Base-by-base conservation (phyloP, 2,113 vertebrate genomes). In the Onychorhynchus coronatus region DNA sequence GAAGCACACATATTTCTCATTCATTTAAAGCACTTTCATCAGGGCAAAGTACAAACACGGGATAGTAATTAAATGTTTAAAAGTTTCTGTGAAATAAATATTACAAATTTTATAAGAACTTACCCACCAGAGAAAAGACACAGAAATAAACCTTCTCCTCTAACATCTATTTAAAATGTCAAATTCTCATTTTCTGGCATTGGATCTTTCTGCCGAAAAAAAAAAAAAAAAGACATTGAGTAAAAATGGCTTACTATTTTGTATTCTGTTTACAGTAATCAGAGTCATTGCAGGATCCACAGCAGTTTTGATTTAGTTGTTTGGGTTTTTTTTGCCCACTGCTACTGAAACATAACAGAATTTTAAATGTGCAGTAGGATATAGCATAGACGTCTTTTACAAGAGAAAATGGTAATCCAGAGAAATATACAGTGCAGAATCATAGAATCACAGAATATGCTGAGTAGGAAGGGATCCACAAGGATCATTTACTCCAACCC, bases 161-260 rank as follows among this genome's bases (percentile, higher is more conserved):
- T 78, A 55, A 50, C 5, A 13, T 20, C 8, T 53, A 20, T 41
- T 31, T 62, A 21, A 77, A 62, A 3, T 47, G 41, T 3, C 22
- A 58, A 12, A 59, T 44, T 83, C 33, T 52, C 13, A 0, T 58
- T 73, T 91, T 58, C 33, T 55, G 37, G 77, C 9, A 20, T 22
- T 62, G 3, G 1, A 37, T 61, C 17, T 41, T 84, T 61, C 23
- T 16, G 2, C 5, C 10, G 14, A 6, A 1, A 3, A 37, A 74
- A 66, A 41, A 55, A 39, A 39, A 20, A 47, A 44, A 28, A 41
- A 55, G 18, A 63, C 22, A 19, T 21, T 35, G 35, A 56, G 11
- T 4, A 3, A 22, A 85, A 84, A 56, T 31, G 12, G 4, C 3
- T 35, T 47, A 13, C 14, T 53, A 49, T 61, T 83, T 88, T 83